phyloP scores from a whole-genome alignment of 2,888 invertebrate species.

The Rhagophthalmus giganteus region DNA sequence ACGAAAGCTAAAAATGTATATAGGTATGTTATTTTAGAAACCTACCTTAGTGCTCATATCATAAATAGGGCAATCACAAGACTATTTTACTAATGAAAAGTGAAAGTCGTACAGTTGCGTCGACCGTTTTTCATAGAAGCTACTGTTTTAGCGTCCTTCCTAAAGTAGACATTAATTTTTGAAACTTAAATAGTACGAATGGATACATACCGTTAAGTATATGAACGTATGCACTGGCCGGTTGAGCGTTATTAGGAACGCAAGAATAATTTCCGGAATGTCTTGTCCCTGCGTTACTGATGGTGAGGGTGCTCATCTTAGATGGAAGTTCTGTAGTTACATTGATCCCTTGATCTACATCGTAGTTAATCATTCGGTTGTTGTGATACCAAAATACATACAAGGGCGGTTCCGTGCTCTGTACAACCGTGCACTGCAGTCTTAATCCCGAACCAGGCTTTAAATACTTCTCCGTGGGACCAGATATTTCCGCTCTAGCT shows the following conservation, averaged over 20 bases:
- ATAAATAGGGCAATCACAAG: too few relatives aligned
- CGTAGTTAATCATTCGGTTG: slow-evolving; percentile 90
- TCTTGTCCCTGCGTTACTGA: slow-evolving; percentile 63
- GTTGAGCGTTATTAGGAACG: slow-evolving; percentile 84
- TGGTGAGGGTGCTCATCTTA: slow-evolving; percentile 68
- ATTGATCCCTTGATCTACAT: slow-evolving; percentile 81
- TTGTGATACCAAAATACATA: slow-evolving; percentile 89
- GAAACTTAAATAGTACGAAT: too few relatives aligned
- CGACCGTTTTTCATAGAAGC: too few relatives aligned
- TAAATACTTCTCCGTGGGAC: slow-evolving; percentile 82
- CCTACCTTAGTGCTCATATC: too few relatives aligned
- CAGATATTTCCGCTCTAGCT: slow-evolving; percentile 84
- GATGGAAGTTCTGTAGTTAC: slow-evolving; percentile 78
- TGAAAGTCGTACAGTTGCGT: too few relatives aligned
- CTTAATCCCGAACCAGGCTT: slow-evolving; percentile 83
- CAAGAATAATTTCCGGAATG: slow-evolving; percentile 90
- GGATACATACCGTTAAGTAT: slow-evolving; percentile 84
- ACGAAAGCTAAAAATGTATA: too few relatives aligned
- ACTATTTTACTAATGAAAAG: too few relatives aligned
- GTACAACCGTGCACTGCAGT: slow-evolving; percentile 79
- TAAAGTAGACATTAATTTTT: too few relatives aligned
- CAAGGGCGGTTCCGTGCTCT: slow-evolving; percentile 81
- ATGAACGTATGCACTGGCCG: slow-evolving; percentile 85
- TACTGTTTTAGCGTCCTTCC: too few relatives aligned
- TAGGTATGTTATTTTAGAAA: too few relatives aligned